A percentile compares a stretch with the other conserved stretches of the same genome.
phyloP scores from a whole-genome alignment of 2,113 vertebrate species.

The Hippocampus abdominalis region DNA sequence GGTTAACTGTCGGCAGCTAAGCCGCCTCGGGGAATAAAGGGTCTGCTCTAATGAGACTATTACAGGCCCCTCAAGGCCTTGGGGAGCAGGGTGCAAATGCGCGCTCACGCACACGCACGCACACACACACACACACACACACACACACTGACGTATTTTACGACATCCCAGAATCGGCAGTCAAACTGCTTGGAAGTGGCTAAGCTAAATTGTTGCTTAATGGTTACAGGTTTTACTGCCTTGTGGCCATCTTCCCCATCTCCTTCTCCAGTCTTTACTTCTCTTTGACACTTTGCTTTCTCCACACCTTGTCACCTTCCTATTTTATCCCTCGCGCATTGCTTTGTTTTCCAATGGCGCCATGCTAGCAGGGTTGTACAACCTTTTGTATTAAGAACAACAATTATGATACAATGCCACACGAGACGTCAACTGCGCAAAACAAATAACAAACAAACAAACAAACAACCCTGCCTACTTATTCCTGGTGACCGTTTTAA shows the following conservation, averaged over 20 bases:
- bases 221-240: conserved; percentile 29
- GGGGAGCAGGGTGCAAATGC: conserved; percentile 26
- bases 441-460: too few relatives aligned
- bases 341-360: neutral
- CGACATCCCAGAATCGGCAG: conserved; percentile 23
- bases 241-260: neutral
- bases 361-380: neutral
- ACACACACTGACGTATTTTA: conserved; percentile 42
- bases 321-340: neutral
- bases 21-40: conserved; percentile 26
- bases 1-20: conserved; percentile 27
- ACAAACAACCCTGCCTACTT: too few relatives aligned
- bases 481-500: too few relatives aligned
- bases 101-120: conserved; percentile 19
- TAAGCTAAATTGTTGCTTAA: conserved; percentile 38
- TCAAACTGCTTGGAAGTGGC: conserved; percentile 32
- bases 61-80: conserved; percentile 28
- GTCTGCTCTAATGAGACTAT: conserved; percentile 51
- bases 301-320: neutral
- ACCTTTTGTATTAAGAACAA: too few relatives aligned
- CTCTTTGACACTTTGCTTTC: neutral
- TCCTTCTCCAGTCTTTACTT: neutral
- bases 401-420: too few relatives aligned
- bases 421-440: too few relatives aligned
- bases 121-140: conserved; percentile 28